Percentiles rank a stretch among this genome's conserved stretches.
Conservation (phyloP, 2,797 vertebrate genomes). For the Pachyuromys duprasi region DNA sequence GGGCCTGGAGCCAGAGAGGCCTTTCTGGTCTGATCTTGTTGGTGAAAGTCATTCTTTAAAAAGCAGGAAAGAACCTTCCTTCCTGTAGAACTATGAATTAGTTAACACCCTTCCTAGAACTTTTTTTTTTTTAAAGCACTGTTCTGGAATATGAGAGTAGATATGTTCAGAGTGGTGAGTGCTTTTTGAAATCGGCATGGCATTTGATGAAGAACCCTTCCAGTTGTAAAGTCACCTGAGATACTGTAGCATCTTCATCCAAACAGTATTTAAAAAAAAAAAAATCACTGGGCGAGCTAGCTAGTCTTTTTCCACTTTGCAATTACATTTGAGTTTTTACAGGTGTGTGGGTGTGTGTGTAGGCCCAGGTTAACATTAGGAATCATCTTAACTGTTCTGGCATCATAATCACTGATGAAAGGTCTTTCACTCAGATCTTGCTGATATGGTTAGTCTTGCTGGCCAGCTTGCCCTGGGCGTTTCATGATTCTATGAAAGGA, state of each 20-base stretch:
- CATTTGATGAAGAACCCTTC: slow-evolving; percentile 48
- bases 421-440: background rate
- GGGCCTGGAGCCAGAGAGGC: slow-evolving; percentile 87
- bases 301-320: background rate
- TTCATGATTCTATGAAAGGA: background rate
- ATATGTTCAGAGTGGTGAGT: slow-evolving; percentile 80
- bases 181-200: slow-evolving; percentile 80
- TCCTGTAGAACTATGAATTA: slow-evolving; percentile 86
- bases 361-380: background rate
- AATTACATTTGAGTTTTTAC: background rate
- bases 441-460: background rate
- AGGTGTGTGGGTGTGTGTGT: background rate
- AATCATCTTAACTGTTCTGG: background rate
- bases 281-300: background rate
- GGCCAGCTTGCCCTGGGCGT: background rate
- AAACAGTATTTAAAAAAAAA: background rate
- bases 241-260: background rate
- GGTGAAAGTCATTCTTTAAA: slow-evolving; percentile 89
- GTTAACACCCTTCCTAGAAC: slow-evolving; percentile 88
- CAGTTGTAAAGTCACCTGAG: background rate
- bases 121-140: slow-evolving; percentile 86
- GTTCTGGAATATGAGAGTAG: slow-evolving; percentile 82
- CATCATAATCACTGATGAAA: background rate
- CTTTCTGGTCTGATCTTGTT: slow-evolving; percentile 89
- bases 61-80: slow-evolving; percentile 89